Evolutionary conservation across 2,888 invertebrate genomes (phyloP), one percentile per base, ranked within the genome.

Genomic region (Phalera bucephala): DNA sequence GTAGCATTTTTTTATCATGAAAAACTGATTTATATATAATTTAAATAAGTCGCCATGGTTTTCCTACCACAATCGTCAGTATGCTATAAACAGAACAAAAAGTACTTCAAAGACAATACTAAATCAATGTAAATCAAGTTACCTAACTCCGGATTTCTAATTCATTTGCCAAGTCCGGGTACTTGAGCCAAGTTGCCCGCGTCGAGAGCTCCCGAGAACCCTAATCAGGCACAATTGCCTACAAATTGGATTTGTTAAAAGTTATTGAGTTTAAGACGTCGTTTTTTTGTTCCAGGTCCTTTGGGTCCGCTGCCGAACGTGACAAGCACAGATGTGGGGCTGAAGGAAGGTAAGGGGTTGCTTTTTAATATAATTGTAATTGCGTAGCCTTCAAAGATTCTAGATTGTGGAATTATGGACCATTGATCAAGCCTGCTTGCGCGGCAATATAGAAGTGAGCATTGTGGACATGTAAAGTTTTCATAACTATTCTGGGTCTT

Each of bases 261-360:
- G 29, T 29, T 23, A 29, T 15, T 11, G 34, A 22, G 27, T 17
- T 40, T 41, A 46, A 39, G 31, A 11, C 5, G 9, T 27, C 19
- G 26, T 23, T 40, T 52, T 44, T 45, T 69, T 53, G 54, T 78
- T 80, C 7, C 80, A 87, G 87, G 85, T 64, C 87, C 87, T 8
- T 41, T 84, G 44, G 80, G 81, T 28, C 75, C 79, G 23, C 63
- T 85, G 45, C 80, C 82, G 23, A 87, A 87, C 54, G 65, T 79
- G 36, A 87, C 85, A 38, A 79, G 75, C 45, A 42, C 65, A 2
- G 80, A 81, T 31, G 52, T 79, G 39, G 83, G 80, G 36, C 45
- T 81, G 10, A 80, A 75, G 65, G 78, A 83, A 81, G 86, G 86
- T 87, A 60, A 45, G 49, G n/a, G 26, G n/a, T n/a, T n/a, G n/a